Base-by-base conservation (phyloP, 2,888 invertebrate genomes). In the Yponomeuta malinellus region DNA sequence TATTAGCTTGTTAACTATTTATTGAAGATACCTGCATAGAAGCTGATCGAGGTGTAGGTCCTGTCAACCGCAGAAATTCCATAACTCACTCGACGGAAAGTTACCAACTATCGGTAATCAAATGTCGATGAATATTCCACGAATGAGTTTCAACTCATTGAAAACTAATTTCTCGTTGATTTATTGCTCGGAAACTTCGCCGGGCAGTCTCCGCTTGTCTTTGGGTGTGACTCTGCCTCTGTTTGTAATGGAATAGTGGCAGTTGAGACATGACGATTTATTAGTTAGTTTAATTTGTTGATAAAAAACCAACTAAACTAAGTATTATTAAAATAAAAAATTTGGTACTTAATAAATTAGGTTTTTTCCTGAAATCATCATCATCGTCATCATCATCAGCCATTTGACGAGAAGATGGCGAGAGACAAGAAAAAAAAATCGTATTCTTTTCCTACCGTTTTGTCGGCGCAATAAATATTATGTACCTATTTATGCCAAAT, bases 101-200 rank as follows among this genome's bases (percentile, higher is more conserved):
- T 59, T 64, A 64, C 64, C n/a, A 65, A 33, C 68, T 68, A 68
- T 68, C 48, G 37, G 48, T 68, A 43, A 68, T 68, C 23, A n/a
- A 68, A 68, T 37, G n/a, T n/a, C 68, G n/a, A 48, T 48, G 68
- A 68, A 68, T 68, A 68, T 68, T 68, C 68, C 68, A 43, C 68
- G 48, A 48, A 43, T 67, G 68, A 23, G 68, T n/a, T 68, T 68
- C 10, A 10, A 68, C 37, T 68, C 68, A 68, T 68, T 68, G 68
- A 48, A 68, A 68, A 68, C 68, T 68, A 68, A 68, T 68, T 68
- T 23, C 68, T 2, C 15, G 48, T n/a, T 68, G 68, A 68, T 68
- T 68, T 68, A 68, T 68, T 23, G 48, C 43, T 48, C 31, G 29
- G 33, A 65, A 65, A 65, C 65, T 65, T 33, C 12, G 65, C 15